A percentile compares a stretch with the other conserved stretches of the same genome.
These are phyloP conservation scores for Carpatolechia fugitivella DNA, from an alignment of 2,888 invertebrate genomes.

Conservation along the genomic window DNA sequence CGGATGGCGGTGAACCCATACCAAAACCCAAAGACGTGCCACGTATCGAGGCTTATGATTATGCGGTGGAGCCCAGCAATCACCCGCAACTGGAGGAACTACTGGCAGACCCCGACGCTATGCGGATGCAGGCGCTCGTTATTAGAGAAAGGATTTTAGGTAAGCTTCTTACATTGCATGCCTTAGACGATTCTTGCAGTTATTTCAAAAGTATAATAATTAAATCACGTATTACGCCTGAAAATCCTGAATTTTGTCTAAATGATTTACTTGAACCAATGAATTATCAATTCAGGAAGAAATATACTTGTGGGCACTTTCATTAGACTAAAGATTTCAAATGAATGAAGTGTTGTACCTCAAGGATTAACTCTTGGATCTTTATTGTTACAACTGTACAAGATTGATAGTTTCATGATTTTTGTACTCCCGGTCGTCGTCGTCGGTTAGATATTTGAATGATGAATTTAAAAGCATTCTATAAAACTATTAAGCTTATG, in stretches of 20 bases:
- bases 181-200: no score
- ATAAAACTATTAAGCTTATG: no score
- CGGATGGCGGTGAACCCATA: constrained; percentile 82
- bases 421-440: no score
- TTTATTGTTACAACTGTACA: background rate
- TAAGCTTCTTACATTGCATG: constrained; percentile 27
- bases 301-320: constrained; percentile 94
- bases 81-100: constrained; percentile 90
- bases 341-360: constrained; percentile 39
- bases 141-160: constrained; percentile 94
- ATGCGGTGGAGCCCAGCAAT: constrained; percentile 89
- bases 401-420: no score
- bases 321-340: constrained; percentile 93
- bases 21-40: constrained; percentile 85
- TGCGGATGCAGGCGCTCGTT: constrained; percentile 96
- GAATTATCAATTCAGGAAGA: constrained; percentile 89
- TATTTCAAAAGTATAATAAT: no score
- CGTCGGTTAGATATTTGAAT: background rate
- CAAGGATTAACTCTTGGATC: background rate
- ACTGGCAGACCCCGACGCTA: constrained; percentile 95
- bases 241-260: no score
- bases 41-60: constrained; percentile 93
- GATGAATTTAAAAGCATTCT: no score
- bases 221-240: no score
- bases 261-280: constrained; percentile 82